Evolutionary conservation across 2,888 invertebrate species (phyloP).

Genomic region (Temnothorax rugatulus): DNA sequence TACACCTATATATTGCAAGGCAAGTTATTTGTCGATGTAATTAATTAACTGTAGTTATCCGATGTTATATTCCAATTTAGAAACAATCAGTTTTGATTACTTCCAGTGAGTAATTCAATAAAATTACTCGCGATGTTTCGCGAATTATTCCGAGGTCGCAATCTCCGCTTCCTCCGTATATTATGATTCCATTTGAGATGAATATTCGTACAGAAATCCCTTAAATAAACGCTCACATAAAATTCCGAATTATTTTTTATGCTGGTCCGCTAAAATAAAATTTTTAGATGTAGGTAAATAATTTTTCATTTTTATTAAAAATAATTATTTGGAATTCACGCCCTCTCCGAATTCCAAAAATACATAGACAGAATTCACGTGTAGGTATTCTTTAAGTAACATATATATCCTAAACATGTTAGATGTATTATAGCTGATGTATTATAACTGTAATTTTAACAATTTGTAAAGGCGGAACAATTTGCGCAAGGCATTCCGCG

Average conservation of each 20-base stretch:
- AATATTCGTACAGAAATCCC: background rate
- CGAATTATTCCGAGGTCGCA: background rate
- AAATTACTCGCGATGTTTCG: background rate
- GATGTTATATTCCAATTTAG: background rate
- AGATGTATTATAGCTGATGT: no score
- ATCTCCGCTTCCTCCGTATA: background rate
- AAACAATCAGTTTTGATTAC: slow-evolving; percentile 14
- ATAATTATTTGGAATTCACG: background rate
- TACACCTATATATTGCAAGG: background rate
- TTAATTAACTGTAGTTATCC: background rate
- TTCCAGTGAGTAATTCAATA: slow-evolving; percentile 31
- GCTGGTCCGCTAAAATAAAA: background rate
- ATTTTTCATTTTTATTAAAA: background rate
- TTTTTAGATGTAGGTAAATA: background rate
- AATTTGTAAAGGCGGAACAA: background rate
- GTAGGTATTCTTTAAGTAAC: background rate
- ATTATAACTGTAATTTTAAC: background rate
- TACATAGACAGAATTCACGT: background rate
- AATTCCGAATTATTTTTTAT: background rate
- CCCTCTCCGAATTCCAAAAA: background rate
- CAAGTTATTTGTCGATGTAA: background rate
- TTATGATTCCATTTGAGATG: background rate
- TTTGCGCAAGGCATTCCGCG: background rate
- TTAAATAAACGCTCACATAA: background rate
- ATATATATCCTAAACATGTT: background rate